Percentiles rank a stretch among this genome's conserved stretches.
phyloP scores from a whole-genome alignment of 2,888 invertebrate species.

The Stenolophus ochropezus region DNA sequence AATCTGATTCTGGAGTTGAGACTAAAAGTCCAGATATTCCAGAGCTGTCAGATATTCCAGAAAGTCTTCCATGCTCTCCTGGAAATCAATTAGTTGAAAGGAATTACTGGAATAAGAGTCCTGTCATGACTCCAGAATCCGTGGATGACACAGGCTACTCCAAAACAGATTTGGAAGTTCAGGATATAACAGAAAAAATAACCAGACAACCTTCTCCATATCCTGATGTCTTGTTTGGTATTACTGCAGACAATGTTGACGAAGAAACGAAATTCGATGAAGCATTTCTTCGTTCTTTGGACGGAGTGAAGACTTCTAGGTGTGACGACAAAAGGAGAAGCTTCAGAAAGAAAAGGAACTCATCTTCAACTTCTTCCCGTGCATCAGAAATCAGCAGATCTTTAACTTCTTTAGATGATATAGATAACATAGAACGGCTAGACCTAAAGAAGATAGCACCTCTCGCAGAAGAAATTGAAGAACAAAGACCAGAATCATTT shows the following conservation, averaged over 20 bases:
- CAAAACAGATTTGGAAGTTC: constrained; percentile 29
- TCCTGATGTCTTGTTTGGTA: constrained; percentile 78
- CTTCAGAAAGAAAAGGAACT: constrained; percentile 62
- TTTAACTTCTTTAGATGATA: constrained; percentile 40
- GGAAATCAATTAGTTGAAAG: background rate
- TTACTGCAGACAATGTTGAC: constrained; percentile 78
- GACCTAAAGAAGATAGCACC: constrained; percentile 30
- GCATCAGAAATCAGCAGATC: constrained; percentile 46
- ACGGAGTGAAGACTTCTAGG: constrained; percentile 75
- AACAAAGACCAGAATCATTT: background rate
- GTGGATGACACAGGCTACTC: background rate
- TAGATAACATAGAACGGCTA: background rate
- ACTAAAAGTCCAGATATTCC: background rate
- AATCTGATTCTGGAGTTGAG: constrained; percentile 40
- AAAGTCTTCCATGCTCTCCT: background rate
- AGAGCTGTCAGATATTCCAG: constrained; percentile 14
- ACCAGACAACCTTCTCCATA: constrained; percentile 71
- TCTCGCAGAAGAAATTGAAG: constrained; percentile 44
- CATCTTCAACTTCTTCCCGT: constrained; percentile 52
- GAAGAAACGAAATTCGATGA: constrained; percentile 68
- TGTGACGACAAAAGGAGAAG: constrained; percentile 63
- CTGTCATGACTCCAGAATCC: background rate
- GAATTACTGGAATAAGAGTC: constrained; percentile 43
- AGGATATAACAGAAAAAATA: constrained; percentile 55
- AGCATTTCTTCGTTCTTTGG: constrained; percentile 76